These are phyloP conservation scores for Ophioderma brevispina DNA, from an alignment of 35 echinoderm and acorn worm species.

Conservation along the genomic window DNA sequence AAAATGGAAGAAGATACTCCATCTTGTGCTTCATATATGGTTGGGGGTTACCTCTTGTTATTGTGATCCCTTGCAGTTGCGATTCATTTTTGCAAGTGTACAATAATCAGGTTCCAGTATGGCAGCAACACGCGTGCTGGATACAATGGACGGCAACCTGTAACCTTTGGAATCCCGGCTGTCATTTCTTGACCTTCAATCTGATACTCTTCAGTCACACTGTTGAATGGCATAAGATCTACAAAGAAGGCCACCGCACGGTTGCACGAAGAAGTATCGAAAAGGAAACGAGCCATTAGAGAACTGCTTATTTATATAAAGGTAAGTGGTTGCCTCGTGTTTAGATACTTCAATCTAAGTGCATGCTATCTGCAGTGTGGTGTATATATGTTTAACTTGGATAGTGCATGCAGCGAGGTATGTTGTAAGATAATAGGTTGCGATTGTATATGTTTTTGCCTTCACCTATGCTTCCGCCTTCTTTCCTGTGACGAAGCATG, in stretches of 20 bases:
- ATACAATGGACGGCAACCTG: neutral
- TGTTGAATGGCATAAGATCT: neutral
- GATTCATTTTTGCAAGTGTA: conserved; percentile 16
- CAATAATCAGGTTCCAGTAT: neutral
- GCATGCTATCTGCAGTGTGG: too few species aligned
- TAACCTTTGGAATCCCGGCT: conserved; percentile 9
- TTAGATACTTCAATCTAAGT: too few species aligned
- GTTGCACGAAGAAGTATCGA: neutral
- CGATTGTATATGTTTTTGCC: too few species aligned
- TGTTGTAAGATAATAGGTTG: too few species aligned
- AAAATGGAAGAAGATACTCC: neutral
- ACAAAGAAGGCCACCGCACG: conserved; percentile 16
- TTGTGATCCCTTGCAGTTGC: conserved; percentile 1
- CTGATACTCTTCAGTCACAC: neutral
- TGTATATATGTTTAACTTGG: too few species aligned
- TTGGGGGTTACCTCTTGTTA: neutral
- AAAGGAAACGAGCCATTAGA: neutral
- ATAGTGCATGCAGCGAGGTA: too few species aligned
- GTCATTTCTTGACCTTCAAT: neutral
- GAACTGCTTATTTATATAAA: conserved; percentile 30
- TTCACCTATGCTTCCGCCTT: too few species aligned
- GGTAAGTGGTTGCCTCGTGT: too few species aligned
- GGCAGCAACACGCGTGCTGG: conserved; percentile 13
- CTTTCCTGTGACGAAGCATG: too few species aligned
- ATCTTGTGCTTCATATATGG: neutral